Percentiles rank a stretch among this genome's conserved stretches.
Evolutionary conservation across 2,797 vertebrate species (phyloP).

Genomic region (Chromis chromis): DNA sequence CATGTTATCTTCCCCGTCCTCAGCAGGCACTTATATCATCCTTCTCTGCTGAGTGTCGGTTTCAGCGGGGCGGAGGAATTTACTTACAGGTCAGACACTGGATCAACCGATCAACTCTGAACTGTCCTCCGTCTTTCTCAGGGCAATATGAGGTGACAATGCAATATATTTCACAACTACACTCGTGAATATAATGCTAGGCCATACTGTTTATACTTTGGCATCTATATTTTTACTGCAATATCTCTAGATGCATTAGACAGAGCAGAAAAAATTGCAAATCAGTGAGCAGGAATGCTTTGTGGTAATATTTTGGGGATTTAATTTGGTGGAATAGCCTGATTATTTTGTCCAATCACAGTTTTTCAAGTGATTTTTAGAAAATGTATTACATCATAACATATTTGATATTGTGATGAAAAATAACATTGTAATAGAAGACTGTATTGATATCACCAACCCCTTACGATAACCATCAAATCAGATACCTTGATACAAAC

Average conservation of each 20-base stretch:
- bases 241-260: neutral
- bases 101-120: slow-evolving; percentile 49
- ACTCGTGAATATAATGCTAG: neutral
- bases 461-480: neutral
- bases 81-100: slow-evolving; percentile 79
- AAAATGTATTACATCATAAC: neutral
- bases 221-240: neutral
- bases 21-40: slow-evolving; percentile 74
- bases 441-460: neutral
- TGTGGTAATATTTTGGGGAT: neutral
- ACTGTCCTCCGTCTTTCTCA: slow-evolving; percentile 12
- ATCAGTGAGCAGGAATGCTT: neutral
- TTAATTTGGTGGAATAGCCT: neutral
- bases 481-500: neutral
- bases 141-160: slow-evolving; percentile 45
- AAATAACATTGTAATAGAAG: neutral
- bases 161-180: slow-evolving; percentile 1
- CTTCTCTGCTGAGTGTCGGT: slow-evolving; percentile 67
- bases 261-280: neutral
- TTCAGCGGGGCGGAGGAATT: slow-evolving; percentile 77
- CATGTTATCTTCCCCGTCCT: slow-evolving; percentile 74
- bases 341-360: too few relatives aligned
- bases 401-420: neutral
- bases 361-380: too few relatives aligned
- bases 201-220: neutral